A percentile compares a stretch with the other conserved stretches of the same genome.
Conservation (phyloP, 2,113 vertebrate species). For the Cyanocitta stelleri region DNA sequence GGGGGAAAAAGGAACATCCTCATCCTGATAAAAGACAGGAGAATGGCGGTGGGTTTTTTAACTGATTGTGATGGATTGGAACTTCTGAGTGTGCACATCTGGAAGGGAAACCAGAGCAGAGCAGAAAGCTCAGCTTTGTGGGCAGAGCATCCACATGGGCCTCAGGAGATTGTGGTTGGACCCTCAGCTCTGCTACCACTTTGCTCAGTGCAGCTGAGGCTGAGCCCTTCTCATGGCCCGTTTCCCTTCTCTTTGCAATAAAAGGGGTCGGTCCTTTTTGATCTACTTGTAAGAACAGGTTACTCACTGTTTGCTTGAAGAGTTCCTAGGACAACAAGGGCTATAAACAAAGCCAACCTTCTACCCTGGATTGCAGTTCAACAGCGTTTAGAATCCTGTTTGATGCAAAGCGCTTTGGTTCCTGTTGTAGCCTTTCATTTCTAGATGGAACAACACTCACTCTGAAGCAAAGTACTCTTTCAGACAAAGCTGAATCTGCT, state of each 20-base stretch:
- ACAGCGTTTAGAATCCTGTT: background rate
- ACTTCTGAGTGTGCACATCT: background rate
- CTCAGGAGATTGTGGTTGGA: background rate
- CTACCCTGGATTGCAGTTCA: background rate
- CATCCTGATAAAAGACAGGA: background rate
- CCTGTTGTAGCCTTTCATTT: background rate
- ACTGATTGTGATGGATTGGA: accelerated
- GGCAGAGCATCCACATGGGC: background rate
- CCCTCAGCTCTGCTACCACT: background rate
- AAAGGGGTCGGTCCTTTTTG: background rate
- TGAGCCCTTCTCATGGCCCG: background rate
- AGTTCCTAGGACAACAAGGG: background rate
- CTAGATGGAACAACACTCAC: background rate
- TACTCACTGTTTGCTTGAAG: background rate
- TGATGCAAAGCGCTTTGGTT: slow-evolving; percentile 20
- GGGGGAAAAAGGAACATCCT: background rate
- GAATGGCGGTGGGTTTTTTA: background rate
- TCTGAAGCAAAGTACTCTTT: background rate
- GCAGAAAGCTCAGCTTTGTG: background rate
- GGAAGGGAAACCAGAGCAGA: background rate
- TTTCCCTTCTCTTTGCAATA: background rate
- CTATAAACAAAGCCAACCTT: background rate
- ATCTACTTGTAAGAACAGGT: background rate
- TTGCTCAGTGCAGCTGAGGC: background rate
- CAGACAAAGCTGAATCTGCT: background rate